Evolutionary conservation across 2,888 invertebrate genomes (phyloP), one percentile per base, ranked within the genome.

Genomic region (Sarcophaga carnaria): DNA sequence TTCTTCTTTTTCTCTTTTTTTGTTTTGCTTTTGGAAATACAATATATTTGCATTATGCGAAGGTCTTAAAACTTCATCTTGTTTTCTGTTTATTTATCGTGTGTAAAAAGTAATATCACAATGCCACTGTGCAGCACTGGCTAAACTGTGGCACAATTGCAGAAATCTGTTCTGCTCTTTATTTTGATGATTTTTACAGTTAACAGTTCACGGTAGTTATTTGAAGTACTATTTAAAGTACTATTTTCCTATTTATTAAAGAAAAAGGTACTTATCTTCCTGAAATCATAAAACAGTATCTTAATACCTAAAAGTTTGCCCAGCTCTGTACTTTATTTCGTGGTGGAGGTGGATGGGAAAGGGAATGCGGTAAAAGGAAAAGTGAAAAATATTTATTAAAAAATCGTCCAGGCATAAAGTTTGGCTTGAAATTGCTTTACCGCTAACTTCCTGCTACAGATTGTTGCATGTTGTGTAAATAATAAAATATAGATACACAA

Each of bases 401-500:
- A 78, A 81, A 80, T 10, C 77, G 62, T 22, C 75, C 75, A 75
- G 63, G 77, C 78, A 82, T 85, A 78, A 82, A 81, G 69, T 85
- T 85, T 85, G 74, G 25, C 85, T 75, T 72, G 45, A 81, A 85
- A 85, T 75, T 82, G 75, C 85, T 75, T 78, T 78, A 72, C 78
- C 75, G 27, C 67, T 67, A 69, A 85, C 80, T 77, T 85, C 77
- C 85, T 80, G 45, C n/a, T 77, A 66, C 77, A 63, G 67, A 77
- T 67, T 85, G 85, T 77, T 80, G 77, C 54, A 80, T 80, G 67
- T 80, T 84, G 49, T 77, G 66, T 74, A 74, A 77, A 79, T 70
- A 71, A 66, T 74, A 72, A 76, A 27, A 54, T 37, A 47, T 20
- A 54, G 17, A 54, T 54, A 54, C 54, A 54, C 11, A 3, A 2